A percentile compares a stretch with the other conserved stretches of the same genome.
Conservation (phyloP, 2,113 vertebrate genomes). For the Urocynchramus pylzowi region DNA sequence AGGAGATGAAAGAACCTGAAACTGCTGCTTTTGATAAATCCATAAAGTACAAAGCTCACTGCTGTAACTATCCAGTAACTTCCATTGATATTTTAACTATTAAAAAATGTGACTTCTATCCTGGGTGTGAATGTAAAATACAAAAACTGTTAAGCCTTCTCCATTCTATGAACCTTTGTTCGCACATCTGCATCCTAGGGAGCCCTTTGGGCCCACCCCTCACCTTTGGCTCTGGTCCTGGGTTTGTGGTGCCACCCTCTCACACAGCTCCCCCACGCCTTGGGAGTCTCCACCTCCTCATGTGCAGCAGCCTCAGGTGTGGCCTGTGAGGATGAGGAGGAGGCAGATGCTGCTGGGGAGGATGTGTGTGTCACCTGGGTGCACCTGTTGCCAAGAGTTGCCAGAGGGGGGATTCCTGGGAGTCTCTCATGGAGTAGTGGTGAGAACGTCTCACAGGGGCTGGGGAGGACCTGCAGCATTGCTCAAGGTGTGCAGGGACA, state of each 20-base stretch:
- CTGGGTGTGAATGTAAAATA: neutral
- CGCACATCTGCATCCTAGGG: fast-evolving
- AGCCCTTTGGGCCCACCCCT: neutral
- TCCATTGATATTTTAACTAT: neutral
- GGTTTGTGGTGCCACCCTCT: neutral
- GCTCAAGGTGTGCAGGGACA: neutral
- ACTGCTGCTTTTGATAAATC: neutral
- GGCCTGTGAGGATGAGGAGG: neutral
- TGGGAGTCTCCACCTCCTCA: neutral
- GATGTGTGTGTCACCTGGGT: neutral
- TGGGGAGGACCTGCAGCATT: neutral
- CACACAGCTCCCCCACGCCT: too few species aligned
- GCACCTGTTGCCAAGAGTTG: neutral
- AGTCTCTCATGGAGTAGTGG: neutral
- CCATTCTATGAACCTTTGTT: neutral
- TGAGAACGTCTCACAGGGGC: neutral
- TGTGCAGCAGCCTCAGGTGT: neutral
- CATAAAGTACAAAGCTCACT: neutral
- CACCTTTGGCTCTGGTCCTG: too few species aligned
- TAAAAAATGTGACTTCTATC: neutral
- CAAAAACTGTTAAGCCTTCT: neutral
- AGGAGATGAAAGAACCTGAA: neutral
- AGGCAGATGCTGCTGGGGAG: neutral
- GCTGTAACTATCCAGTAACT: neutral
- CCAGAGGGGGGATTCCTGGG: neutral